A percentile compares a stretch with the other conserved stretches of the same genome.
phyloP scores from a whole-genome alignment of 1,140 invertebrate genomes.

The Saccostrea cuccullata region DNA sequence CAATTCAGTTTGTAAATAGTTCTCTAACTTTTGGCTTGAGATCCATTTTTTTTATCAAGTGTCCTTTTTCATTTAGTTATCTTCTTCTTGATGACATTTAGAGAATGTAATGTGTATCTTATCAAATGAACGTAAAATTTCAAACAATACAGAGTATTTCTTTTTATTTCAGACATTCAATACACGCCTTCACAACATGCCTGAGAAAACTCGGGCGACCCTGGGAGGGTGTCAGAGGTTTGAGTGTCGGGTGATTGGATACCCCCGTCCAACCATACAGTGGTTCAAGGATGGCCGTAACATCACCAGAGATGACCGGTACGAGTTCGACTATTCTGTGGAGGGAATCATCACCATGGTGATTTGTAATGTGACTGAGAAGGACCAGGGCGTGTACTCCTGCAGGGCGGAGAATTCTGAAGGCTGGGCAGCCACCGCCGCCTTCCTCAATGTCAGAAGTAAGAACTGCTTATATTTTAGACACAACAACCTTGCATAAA shows the following conservation, averaged over 20 bases:
- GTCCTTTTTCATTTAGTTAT: too few species aligned
- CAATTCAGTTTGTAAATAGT: too few species aligned
- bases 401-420: conserved; percentile 75
- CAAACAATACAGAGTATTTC: neutral
- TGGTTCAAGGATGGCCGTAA: conserved; percentile 76
- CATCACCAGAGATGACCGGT: conserved; percentile 70
- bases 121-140: neutral
- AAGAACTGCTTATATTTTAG: conserved; percentile 26
- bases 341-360: conserved; percentile 73
- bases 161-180: neutral
- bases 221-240: conserved; percentile 73
- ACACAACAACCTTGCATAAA: too few species aligned
- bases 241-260: conserved; percentile 75
- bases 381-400: conserved; percentile 70
- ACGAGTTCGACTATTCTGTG: conserved; percentile 66
- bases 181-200: conserved; percentile 54
- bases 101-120: too few species aligned
- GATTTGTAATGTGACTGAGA: conserved; percentile 68
- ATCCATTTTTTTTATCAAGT: too few species aligned
- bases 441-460: conserved; percentile 74
- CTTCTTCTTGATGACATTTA: too few species aligned
- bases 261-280: conserved; percentile 70
- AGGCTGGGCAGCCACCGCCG: conserved; percentile 73
- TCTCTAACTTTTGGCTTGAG: too few species aligned
- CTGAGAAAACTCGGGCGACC: conserved; percentile 70